phyloP scores from a whole-genome alignment of 1,140 invertebrate genomes.

The Diploscapter pachys region DNA sequence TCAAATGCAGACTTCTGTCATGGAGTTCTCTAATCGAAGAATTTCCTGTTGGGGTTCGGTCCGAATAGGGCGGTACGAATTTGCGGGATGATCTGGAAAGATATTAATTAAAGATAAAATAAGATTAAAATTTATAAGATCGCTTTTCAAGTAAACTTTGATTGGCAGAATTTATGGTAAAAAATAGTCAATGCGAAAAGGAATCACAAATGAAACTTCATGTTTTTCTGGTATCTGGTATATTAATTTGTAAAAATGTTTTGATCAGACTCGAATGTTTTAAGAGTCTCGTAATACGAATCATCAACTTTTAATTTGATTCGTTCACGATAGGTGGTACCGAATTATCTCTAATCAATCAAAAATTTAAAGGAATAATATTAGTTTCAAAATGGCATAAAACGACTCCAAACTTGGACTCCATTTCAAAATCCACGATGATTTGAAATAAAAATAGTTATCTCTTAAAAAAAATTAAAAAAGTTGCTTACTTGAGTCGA shows the following conservation, averaged over 20 bases:
- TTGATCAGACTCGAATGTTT: conserved; percentile 2
- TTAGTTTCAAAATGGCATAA: conserved; percentile 8
- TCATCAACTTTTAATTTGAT: too few species aligned
- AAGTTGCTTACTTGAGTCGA: conserved; percentile 70
- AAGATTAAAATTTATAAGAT: conserved; percentile 6
- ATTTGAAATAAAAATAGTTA: conserved; percentile 5
- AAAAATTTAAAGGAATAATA: too few species aligned
- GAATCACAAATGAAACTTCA: not conserved
- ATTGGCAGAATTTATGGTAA: conserved; percentile 4
- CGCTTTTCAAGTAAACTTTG: not conserved
- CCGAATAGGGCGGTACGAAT: conserved; percentile 89
- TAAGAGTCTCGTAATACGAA: not conserved
- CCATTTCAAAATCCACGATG: not conserved
- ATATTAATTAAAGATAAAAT: conserved; percentile 24
- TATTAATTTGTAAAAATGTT: not conserved
- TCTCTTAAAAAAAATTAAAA: conserved; percentile 5
- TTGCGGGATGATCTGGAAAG: conserved; percentile 75
- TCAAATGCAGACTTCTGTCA: too few species aligned
- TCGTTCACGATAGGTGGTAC: too few species aligned
- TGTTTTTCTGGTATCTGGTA: too few species aligned
- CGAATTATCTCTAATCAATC: too few species aligned
- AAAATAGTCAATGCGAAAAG: conserved; percentile 18
- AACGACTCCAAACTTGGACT: too few species aligned
- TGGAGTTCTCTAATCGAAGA: conserved; percentile 74
- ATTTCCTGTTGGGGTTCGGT: conserved; percentile 89